These are phyloP conservation scores for Chrysodeixis includens DNA, from an alignment of 2,888 invertebrate species.

Conservation along the genomic window DNA sequence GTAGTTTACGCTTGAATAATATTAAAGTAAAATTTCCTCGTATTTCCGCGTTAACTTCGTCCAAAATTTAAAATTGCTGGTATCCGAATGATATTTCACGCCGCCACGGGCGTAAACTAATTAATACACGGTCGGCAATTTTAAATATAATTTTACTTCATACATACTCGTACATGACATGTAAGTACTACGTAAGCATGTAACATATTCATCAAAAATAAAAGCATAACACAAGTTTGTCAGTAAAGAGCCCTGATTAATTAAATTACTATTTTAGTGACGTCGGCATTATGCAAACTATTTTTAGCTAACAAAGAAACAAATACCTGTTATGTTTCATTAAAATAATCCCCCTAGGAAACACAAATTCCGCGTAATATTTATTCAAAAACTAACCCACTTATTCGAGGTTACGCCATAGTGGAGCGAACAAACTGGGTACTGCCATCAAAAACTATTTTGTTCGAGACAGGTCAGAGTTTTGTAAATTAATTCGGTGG, in stretches of 20 bases:
- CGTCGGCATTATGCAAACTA: slow-evolving; percentile 55
- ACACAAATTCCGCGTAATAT: slow-evolving; percentile 61
- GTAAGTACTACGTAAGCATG: neutral
- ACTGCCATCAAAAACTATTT: slow-evolving; percentile 80
- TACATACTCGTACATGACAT: neutral
- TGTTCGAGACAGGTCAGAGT: slow-evolving; percentile 81
- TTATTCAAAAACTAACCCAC: slow-evolving; percentile 63
- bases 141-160: neutral
- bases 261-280: slow-evolving; percentile 44
- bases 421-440: slow-evolving; percentile 63
- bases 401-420: slow-evolving; percentile 60
- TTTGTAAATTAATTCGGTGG: slow-evolving; percentile 87
- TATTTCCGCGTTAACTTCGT: neutral
- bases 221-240: slow-evolving; percentile 17
- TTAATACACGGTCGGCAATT: slow-evolving; percentile 7
- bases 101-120: slow-evolving; percentile 6
- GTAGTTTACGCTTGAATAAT: slow-evolving; percentile 19
- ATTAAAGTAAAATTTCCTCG: slow-evolving; percentile 14
- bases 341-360: slow-evolving; percentile 60
- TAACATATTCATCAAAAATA: neutral
- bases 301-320: slow-evolving; percentile 54
- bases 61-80: neutral
- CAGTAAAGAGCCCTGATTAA: slow-evolving; percentile 29
- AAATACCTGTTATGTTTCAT: slow-evolving; percentile 59
- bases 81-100: slow-evolving; percentile 4